Percentiles rank a stretch among this genome's conserved stretches.
Evolutionary conservation across 2,888 invertebrate species (phyloP).

Genomic region (Pheosia gnoma): DNA sequence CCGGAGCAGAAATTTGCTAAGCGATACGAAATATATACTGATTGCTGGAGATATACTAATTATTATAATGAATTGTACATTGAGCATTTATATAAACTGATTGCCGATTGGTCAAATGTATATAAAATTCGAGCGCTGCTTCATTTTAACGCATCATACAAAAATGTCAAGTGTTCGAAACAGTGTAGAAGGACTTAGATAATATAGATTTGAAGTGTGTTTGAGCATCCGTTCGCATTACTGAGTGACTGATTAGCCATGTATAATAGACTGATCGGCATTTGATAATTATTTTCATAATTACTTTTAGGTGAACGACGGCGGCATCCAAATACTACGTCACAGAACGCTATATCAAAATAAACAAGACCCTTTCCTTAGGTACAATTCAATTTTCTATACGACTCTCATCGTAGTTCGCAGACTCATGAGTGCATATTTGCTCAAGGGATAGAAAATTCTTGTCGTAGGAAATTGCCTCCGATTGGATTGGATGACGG

Average conservation of each 20-base stretch:
- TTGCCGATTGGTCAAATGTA: too few species aligned
- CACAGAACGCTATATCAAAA: slow-evolving; percentile 26
- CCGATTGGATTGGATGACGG: slow-evolving; percentile 67
- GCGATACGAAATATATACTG: not conserved
- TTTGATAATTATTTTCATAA: too few species aligned
- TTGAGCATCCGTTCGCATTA: too few species aligned
- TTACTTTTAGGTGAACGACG: not conserved
- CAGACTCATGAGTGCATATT: slow-evolving; percentile 69
- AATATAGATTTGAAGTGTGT: too few species aligned
- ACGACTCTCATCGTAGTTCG: slow-evolving; percentile 60
- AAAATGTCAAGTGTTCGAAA: too few species aligned
- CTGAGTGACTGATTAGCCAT: too few species aligned
- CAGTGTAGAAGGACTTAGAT: too few species aligned
- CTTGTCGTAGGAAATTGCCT: slow-evolving; percentile 68
- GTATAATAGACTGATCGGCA: too few species aligned
- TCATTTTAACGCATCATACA: too few species aligned
- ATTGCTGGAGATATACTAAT: not conserved
- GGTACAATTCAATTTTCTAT: slow-evolving; percentile 71
- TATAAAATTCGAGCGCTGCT: too few species aligned
- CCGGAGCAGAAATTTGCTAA: not conserved
- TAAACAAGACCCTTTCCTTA: slow-evolving; percentile 53
- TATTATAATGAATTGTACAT: too few species aligned
- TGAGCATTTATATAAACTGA: too few species aligned
- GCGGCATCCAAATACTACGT: slow-evolving; percentile 2
- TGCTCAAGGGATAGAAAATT: slow-evolving; percentile 70